phyloP scores from a whole-genome alignment of 2,113 vertebrate genomes.

The Helogale parvula region DNA sequence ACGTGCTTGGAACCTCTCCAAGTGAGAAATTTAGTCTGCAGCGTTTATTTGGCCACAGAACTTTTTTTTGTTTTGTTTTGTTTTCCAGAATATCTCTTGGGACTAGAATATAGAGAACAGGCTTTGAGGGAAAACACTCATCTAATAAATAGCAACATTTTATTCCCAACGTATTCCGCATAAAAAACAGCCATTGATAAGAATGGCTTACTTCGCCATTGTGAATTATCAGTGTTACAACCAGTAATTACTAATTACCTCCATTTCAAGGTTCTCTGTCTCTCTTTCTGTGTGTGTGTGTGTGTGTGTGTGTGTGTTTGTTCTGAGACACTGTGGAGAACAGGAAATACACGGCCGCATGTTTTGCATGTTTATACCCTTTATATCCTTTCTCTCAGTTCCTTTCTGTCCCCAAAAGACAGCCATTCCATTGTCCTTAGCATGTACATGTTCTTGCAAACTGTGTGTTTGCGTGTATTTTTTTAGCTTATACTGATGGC shows the following conservation, averaged over 20 bases:
- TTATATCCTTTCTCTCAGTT: background rate
- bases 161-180: background rate
- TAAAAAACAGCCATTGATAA: background rate
- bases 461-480: background rate
- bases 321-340: background rate
- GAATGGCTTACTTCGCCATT: background rate
- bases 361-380: background rate
- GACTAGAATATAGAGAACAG: slow-evolving; percentile 15
- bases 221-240: background rate
- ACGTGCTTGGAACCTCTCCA: background rate
- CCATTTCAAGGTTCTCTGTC: background rate
- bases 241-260: background rate
- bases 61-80: background rate
- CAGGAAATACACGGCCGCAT: fast-evolving
- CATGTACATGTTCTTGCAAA: background rate
- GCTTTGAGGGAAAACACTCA: slow-evolving; percentile 5
- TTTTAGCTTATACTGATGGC: background rate
- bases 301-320: background rate
- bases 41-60: slow-evolving; percentile 14
- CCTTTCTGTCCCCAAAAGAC: background rate
- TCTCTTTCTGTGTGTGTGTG: background rate
- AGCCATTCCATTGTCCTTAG: background rate
- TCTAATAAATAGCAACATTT: slow-evolving; percentile 21
- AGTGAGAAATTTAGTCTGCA: background rate
- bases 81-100: slow-evolving; percentile 22